Evolutionary conservation across 1,140 invertebrate genomes (phyloP), one percentile per base, ranked within the genome.

Genomic region (Drosophila bocqueti): DNA sequence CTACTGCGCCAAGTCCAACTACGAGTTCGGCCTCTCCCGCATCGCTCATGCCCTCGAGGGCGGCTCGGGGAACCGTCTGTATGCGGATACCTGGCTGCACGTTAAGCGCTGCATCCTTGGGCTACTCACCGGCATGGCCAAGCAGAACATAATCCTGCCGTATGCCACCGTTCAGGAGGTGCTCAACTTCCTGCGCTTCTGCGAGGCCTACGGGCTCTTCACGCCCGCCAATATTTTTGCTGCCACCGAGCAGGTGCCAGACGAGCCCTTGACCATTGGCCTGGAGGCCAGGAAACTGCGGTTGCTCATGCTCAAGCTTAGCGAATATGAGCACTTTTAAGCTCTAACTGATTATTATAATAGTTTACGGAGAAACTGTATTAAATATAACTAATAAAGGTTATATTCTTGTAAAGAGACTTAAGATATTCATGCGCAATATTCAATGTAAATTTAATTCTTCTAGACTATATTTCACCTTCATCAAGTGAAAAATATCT

Each of bases 1-100:
- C 6, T 99, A 99, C 93, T 99, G 99, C 93, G 97, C 98, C 1
- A 99, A 99, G 94, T 98, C 98, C 1, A 99, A 99, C 94, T 99
- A 99, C 89, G 99, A 99, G 93, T 99, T 99, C 94, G 99, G 99
- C 8, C 98, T 99, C 81, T 99, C 98, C 0, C 94, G 99, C 79
- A 98, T 99, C n/a, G 92, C 92, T 6, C 92, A 93, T 26, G 92
- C 92, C 16, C 61, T 93, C 36, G 92, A 93, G 59, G 86, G 89
- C n/a, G 92, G 91, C 5, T 85, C 92, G 16, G 92, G 92, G 10
- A 79, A 91, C 8, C 59, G 92, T 93, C 94, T 99, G 1, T 97
- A 98, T 31, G 97, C 97, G 9, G 98, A 99, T 89, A 99, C 98
- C 6, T 99, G 98, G 98, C 97, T 97, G 92, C 99, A 99, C 93